Conservation (phyloP, 2,888 invertebrate species). For the Euplagia quadripunctaria region DNA sequence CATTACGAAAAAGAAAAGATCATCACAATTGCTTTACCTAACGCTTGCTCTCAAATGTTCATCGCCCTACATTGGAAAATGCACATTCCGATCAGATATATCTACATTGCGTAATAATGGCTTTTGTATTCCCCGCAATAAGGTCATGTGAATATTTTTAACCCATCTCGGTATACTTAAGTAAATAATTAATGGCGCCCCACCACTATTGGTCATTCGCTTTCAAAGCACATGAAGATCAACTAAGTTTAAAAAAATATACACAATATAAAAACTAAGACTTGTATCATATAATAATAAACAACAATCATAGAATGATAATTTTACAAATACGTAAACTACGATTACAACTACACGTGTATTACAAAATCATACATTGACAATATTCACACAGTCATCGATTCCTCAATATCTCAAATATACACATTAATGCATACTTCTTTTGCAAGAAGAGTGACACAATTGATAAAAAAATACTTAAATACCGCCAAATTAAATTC, state of each 20-base stretch:
- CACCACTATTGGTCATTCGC: too few species aligned
- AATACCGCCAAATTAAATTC: too few species aligned
- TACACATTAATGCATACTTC: constrained; percentile 3
- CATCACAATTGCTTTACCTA: too few species aligned
- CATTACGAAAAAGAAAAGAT: too few species aligned
- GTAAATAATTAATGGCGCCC: too few species aligned
- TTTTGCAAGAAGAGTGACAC: not conserved
- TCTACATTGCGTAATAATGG: too few species aligned
- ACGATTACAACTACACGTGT: constrained; percentile 30
- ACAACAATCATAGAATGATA: constrained; percentile 45
- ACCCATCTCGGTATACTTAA: too few species aligned
- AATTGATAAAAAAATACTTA: not conserved
- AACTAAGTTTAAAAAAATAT: constrained; percentile 9
- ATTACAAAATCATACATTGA: constrained; percentile 25
- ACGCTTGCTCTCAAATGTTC: too few species aligned
- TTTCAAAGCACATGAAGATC: not conserved
- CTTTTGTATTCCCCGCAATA: too few species aligned
- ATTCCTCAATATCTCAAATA: constrained; percentile 21
- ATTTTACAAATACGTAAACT: constrained; percentile 44
- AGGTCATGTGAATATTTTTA: too few species aligned
- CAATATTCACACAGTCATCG: constrained; percentile 18
- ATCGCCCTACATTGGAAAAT: too few species aligned
- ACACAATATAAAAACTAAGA: constrained; percentile 27
- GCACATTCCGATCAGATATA: too few species aligned
- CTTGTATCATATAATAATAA: constrained; percentile 37